Base-by-base conservation (phyloP, 1,140 invertebrate species). In the Sipha flava region DNA sequence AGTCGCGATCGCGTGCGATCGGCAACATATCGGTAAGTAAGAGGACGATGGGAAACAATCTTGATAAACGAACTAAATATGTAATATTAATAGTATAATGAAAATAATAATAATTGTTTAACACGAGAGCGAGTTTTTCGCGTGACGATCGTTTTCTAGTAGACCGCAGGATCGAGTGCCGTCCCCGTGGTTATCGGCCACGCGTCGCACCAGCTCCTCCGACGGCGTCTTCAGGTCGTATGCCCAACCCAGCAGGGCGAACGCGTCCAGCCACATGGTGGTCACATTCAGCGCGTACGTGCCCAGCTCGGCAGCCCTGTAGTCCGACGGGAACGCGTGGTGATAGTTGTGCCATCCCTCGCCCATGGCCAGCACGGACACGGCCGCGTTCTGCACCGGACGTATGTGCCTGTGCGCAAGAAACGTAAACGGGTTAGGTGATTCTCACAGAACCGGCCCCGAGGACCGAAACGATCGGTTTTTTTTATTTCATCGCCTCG, bases 291-390 rank as follows among this genome's bases (percentile, higher is more conserved):
- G 59, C 18, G 83, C 80, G 59, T 88, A 88, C 57, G 84, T 80
- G 0, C 87, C 87, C 0, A 91, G 83, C 83, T 94, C 93, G 54
- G 90, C 89, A 18, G 90, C 88, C 81, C 87, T 88, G 84, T 92
- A 92, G 84, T 94, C 92, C 85, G 90, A 91, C 0, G 92, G 92
- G 85, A 94, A 94, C 7, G 90, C 90, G 83, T 94, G 92, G 83
- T 94, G 92, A 84, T 92, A 94, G 85, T 93, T 93, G 84, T 93
- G 91, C 87, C 90, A 92, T 3, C 91, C 92, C 85, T 90, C 89
- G 7, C 89, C 89, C 40, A 83, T 52, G 0, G 85, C 81, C 31
- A 82, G 57, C 0, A 85, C 52, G 5, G 84, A 81, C 14, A 85
- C 83, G 0, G 80, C 23, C 3, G 80, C 43, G 66, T 85, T 86